phyloP scores from a whole-genome alignment of 2,113 vertebrate genomes.

The Lagopus leucura region DNA sequence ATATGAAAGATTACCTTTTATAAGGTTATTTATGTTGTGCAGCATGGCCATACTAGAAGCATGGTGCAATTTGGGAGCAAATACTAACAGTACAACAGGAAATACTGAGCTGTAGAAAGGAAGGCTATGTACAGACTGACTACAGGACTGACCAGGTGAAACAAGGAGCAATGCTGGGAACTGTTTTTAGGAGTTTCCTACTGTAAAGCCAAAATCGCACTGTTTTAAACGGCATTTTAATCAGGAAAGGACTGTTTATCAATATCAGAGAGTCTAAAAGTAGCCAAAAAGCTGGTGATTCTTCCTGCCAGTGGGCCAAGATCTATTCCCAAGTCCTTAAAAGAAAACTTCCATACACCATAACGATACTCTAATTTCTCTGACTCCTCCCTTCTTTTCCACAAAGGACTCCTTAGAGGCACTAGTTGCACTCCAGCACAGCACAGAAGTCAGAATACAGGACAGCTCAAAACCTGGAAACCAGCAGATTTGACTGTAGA shows the following conservation, averaged over 20 bases:
- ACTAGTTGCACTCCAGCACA: background rate
- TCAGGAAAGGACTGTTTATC: background rate
- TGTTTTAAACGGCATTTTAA: background rate
- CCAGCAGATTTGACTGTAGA: background rate
- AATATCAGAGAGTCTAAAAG: background rate
- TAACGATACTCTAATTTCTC: background rate
- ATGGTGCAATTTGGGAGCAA: background rate
- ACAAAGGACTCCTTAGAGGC: background rate
- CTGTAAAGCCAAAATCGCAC: background rate
- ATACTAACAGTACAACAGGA: background rate
- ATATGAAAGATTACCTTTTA: background rate
- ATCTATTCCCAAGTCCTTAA: rapidly evolving
- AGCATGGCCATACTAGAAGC: background rate
- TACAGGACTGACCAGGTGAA: background rate
- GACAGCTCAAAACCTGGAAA: background rate
- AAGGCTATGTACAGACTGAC: background rate
- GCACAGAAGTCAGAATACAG: background rate
- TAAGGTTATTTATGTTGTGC: background rate
- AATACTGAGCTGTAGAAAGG: background rate
- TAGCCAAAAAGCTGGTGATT: background rate
- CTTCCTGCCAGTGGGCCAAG: rapidly evolving
- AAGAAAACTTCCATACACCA: background rate
- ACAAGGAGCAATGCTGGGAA: background rate
- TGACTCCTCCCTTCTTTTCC: background rate
- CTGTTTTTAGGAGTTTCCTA: background rate